Evolutionary conservation across 2,797 vertebrate genomes (phyloP).

Genomic region (Zalophus californianus): DNA sequence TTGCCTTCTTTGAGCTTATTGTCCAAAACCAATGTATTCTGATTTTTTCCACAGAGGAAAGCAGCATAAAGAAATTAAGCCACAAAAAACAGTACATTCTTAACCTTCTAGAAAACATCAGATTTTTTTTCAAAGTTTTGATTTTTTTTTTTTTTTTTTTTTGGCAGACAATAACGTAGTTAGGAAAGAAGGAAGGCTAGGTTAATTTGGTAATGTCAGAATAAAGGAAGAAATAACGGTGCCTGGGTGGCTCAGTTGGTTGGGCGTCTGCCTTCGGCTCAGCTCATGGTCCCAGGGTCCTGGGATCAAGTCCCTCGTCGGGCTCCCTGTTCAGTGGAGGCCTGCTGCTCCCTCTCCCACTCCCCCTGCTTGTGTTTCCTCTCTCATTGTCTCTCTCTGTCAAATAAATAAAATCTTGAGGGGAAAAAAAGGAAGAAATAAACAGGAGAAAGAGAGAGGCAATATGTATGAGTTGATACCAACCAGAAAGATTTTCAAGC

Average conservation of each 20-base stretch:
- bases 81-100: background rate
- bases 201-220: background rate
- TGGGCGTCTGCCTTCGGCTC: no score
- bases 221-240: background rate
- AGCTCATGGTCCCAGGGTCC: no score
- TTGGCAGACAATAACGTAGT: background rate
- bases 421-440: background rate
- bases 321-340: no score
- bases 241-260: no score
- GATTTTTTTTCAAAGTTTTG: background rate
- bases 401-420: no score
- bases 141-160: background rate
- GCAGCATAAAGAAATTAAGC: background rate
- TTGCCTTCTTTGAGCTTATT: background rate
- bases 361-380: no score
- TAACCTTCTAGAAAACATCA: background rate
- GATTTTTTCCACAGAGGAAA: background rate
- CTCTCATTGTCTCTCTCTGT: no score
- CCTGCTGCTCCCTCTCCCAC: no score
- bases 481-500: background rate
- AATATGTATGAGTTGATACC: background rate
- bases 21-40: constrained; percentile 32
- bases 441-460: background rate
- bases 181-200: background rate
- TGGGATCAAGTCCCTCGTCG: no score